Conservation (phyloP, 2,888 invertebrate genomes). For the Chromoteleia sp. region DNA sequence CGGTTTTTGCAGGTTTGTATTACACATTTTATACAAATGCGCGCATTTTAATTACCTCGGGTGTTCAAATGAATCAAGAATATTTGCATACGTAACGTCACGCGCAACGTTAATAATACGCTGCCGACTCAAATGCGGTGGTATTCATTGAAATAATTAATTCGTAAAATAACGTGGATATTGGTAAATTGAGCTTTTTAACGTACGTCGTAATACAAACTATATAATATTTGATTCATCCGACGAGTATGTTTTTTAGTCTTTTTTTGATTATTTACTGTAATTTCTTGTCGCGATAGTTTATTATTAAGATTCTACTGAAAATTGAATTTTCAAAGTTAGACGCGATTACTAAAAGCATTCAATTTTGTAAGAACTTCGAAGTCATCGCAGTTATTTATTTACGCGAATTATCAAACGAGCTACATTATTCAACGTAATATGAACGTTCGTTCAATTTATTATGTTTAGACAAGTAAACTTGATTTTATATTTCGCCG, state of each 20-base stretch:
- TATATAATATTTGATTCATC: too few relatives aligned
- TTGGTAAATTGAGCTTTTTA: too few relatives aligned
- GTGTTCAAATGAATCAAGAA: constrained; percentile 23
- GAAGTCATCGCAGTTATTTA: constrained; percentile 1
- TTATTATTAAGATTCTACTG: constrained; percentile 10
- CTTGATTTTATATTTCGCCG: constrained; percentile 52
- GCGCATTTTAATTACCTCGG: constrained; percentile 38
- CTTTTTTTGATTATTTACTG: too few relatives aligned
- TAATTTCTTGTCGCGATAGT: constrained; percentile 9
- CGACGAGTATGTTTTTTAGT: too few relatives aligned
- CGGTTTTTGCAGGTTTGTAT: constrained; percentile 90
- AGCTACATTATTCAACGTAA: constrained; percentile 19
- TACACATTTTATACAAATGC: constrained; percentile 48
- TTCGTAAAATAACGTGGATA: too few relatives aligned
- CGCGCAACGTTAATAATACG: constrained; percentile 18
- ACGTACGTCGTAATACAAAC: too few relatives aligned
- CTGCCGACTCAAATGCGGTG: not conserved
- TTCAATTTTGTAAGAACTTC: constrained; percentile 10
- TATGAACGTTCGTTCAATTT: constrained; percentile 34
- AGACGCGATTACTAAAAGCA: not conserved
- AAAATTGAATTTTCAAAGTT: not conserved
- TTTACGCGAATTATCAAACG: constrained; percentile 28
- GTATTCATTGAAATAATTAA: constrained; percentile 25
- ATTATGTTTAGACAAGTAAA: constrained; percentile 47
- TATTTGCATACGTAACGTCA: constrained; percentile 45